phyloP scores from a whole-genome alignment of 2,888 invertebrate genomes.

The Bhutanitis thaidina region DNA sequence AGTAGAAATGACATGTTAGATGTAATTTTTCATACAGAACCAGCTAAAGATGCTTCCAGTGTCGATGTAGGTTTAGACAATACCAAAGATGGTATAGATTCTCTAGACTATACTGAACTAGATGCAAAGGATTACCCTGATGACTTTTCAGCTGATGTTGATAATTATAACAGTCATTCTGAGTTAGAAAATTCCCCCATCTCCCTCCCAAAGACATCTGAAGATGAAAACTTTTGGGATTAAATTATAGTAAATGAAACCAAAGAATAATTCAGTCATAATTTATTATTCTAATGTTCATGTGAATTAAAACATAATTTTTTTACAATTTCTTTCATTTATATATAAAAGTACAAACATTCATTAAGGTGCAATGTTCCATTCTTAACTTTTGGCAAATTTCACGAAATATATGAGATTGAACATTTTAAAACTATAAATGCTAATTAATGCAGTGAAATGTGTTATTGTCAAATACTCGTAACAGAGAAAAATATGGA shows the following conservation, averaged over 20 bases:
- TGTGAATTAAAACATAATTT: constrained; percentile 55
- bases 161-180: constrained; percentile 50
- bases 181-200: constrained; percentile 47
- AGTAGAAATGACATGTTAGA: constrained; percentile 43
- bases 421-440: constrained; percentile 43
- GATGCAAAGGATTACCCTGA: constrained; percentile 40
- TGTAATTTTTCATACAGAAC: constrained; percentile 40
- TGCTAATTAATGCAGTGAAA: constrained; percentile 52
- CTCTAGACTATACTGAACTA: constrained; percentile 32
- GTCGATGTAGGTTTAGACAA: constrained; percentile 35
- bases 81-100: constrained; percentile 33
- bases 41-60: constrained; percentile 34
- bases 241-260: constrained; percentile 39
- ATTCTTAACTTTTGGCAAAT: constrained; percentile 32
- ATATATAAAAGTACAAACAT: constrained; percentile 75
- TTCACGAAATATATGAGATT: constrained; percentile 25
- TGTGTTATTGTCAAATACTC: constrained; percentile 27
- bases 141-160: constrained; percentile 56
- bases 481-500: constrained; percentile 7
- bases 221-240: constrained; percentile 64
- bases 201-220: constrained; percentile 49
- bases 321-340: constrained; percentile 38
- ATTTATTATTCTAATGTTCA: constrained; percentile 60
- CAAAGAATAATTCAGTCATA: constrained; percentile 54
- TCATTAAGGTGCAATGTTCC: constrained; percentile 39